Evolutionary conservation across 2,113 vertebrate species (phyloP).

Genomic region (Urocitellus parryii): DNA sequence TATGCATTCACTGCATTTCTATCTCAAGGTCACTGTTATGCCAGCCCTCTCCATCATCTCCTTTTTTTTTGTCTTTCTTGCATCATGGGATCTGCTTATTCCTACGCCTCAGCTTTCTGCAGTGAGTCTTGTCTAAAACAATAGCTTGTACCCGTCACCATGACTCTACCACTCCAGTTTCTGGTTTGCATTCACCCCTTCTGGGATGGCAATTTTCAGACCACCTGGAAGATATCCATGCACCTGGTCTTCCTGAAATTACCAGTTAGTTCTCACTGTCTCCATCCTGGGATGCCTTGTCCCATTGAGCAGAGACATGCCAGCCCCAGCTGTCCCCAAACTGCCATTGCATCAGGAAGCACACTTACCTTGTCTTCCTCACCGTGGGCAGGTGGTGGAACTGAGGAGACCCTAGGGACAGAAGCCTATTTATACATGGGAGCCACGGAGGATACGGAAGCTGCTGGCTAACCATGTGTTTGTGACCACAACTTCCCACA

Average conservation of each 20-base stretch:
- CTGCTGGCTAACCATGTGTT: not conserved
- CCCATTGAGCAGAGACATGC: not conserved
- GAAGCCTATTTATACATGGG: conserved; percentile 71
- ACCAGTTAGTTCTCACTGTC: not conserved
- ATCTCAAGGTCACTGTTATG: fast-evolving
- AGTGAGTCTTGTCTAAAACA: not conserved
- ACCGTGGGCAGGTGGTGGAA: not conserved
- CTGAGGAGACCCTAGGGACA: not conserved
- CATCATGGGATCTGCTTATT: not conserved
- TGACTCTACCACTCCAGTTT: not conserved
- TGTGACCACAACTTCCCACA: conserved; percentile 39
- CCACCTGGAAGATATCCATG: not conserved
- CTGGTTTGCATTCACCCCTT: not conserved
- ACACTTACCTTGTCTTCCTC: conserved; percentile 66
- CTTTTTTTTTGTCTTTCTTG: not conserved
- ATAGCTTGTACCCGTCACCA: fast-evolving
- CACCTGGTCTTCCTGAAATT: not conserved
- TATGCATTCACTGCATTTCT: not conserved
- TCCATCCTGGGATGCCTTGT: not conserved
- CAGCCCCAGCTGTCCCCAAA: no score
- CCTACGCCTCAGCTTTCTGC: not conserved
- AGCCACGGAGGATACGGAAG: not conserved
- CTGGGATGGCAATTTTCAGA: not conserved
- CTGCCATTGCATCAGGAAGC: not conserved
- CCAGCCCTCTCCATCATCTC: not conserved